Base-by-base conservation (phyloP, 37 sponge, comb jelly and placozoan species). In the Chondrilla cf. caribensis region DNA sequence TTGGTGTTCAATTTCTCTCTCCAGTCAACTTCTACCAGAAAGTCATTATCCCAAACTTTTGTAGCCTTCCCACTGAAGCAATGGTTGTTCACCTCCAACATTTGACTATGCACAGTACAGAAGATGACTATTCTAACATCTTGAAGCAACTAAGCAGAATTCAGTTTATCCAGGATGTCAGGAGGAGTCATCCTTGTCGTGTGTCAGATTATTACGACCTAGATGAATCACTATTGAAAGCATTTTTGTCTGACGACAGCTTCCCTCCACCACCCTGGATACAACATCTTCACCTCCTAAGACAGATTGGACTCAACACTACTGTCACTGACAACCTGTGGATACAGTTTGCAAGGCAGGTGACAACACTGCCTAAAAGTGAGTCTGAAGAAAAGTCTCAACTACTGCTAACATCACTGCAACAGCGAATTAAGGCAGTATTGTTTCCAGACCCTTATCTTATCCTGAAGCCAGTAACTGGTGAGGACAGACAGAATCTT, bases 191-290 rank as follows among this genome's bases (percentile, higher is more conserved):
- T 19, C 21, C 15, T 32, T 17, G 29, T 1, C 28, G 39, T 29
- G 83, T 82, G 9, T 43, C 81, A 31, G 83, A 89, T n/a, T 67
- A 84, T 21, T 85, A 66, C 67, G 86, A 89, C 70, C 83, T 79
- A 54, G 22, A 37, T 22, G 41, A 44, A 43, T 33, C 65, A 42
- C 68, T 82, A 6, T 51, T 84, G 25, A 51, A 55, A 51, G 59
- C 37, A 17, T 89, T 89, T 47, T 26, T 59, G 5, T 2, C 24
- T 21, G 40, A 25, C 0, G 18, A 77, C 24, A 2, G 60, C 31
- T 79, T 77, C 62, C 83, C 83, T 22, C 37, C 58, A 21, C 19
- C 26, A 25, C 21, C 18, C 1, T 89, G 90, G 90, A 11, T 38
- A 9, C 24, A 68, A 18, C 40, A 79, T 58, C 36, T 73, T 22